phyloP scores from a whole-genome alignment of 2,113 vertebrate species.

The Hassar affinis region DNA sequence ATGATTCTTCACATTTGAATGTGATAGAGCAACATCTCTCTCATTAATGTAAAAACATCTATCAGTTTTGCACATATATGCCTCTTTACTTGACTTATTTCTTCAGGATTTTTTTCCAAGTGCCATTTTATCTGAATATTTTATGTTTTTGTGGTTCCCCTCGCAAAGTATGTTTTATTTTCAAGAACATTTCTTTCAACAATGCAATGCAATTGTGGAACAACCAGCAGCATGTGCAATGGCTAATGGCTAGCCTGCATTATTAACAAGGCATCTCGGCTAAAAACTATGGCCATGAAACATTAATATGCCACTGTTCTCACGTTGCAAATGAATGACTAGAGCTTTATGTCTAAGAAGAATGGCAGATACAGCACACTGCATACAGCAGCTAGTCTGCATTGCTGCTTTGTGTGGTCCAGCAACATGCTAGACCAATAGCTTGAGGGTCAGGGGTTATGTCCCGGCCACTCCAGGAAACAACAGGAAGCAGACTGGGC shows the following conservation, averaged over 20 bases:
- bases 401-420: conserved; percentile 18
- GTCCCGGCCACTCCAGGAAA: conserved; percentile 45
- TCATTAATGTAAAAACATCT: too few species aligned
- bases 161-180: not conserved
- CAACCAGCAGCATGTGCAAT: conserved; percentile 37
- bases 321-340: conserved; percentile 48
- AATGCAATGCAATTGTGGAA: conserved; percentile 37
- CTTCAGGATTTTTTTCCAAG: not conserved
- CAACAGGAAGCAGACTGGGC: conserved; percentile 53
- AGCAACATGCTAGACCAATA: not conserved
- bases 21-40: not conserved
- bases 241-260: conserved; percentile 46
- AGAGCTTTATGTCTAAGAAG: conserved; percentile 41
- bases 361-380: conserved; percentile 34
- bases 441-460: conserved; percentile 24
- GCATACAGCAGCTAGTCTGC: not conserved
- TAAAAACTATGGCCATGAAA: conserved; percentile 56
- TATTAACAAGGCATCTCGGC: conserved; percentile 49
- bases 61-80: not conserved
- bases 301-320: conserved; percentile 58
- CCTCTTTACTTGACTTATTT: not conserved
- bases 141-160: not conserved
- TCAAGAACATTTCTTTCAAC: conserved; percentile 7
- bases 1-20: not conserved
- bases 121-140: not conserved